These are phyloP conservation scores for Apteryx mantelli DNA, from an alignment of 2,113 vertebrate genomes.

Conservation along the genomic window DNA sequence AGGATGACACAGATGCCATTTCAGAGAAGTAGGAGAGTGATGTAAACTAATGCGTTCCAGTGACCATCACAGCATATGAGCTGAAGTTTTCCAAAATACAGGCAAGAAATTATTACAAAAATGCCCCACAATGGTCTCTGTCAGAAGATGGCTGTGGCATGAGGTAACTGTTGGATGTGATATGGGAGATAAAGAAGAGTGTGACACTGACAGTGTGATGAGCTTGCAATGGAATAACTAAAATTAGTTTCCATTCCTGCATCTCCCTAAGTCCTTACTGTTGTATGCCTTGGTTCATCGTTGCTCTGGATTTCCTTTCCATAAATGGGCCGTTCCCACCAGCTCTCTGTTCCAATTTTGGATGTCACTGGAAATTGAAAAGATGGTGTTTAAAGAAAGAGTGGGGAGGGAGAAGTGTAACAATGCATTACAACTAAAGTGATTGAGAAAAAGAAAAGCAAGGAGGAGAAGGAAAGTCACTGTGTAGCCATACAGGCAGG, in stretches of 20 bases:
- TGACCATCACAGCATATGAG: neutral
- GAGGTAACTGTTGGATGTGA: constrained; percentile 54
- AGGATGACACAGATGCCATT: neutral
- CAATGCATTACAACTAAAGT: fast-evolving
- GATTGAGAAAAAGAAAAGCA: neutral
- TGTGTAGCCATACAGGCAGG: neutral
- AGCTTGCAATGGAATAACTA: constrained; percentile 63
- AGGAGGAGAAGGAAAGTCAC: neutral
- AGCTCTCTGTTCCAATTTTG: neutral
- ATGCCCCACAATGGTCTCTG: neutral
- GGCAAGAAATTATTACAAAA: constrained; percentile 32
- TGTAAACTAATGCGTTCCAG: neutral
- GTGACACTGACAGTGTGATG: constrained; percentile 72
- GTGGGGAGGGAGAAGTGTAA: fast-evolving
- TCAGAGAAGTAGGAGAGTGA: neutral
- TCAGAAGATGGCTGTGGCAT: constrained; percentile 46
- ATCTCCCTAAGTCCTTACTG: constrained; percentile 19
- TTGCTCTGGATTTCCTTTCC: constrained; percentile 46
- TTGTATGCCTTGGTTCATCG: neutral
- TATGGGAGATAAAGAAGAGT: constrained; percentile 63
- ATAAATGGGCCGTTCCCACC: constrained; percentile 58
- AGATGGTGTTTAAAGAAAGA: neutral
- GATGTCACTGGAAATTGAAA: neutral
- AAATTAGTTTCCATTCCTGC: constrained; percentile 69
- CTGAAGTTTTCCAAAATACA: constrained; percentile 18